Percentiles rank a stretch among this genome's conserved stretches.
phyloP scores from a whole-genome alignment of 64 coral and sea anemone species.

The Hydrozoanthus tunicans region DNA sequence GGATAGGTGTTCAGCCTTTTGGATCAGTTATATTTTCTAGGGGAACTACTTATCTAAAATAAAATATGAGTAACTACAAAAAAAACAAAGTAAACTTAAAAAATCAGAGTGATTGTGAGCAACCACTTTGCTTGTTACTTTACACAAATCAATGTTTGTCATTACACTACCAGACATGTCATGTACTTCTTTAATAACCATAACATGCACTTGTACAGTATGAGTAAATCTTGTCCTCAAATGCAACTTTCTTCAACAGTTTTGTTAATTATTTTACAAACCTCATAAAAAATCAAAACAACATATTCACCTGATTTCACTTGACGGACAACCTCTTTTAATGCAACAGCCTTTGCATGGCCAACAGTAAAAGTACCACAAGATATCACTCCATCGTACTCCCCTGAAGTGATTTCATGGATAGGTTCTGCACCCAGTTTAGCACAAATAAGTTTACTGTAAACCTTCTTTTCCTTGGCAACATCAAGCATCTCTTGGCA shows the following conservation, averaged over 20 bases:
- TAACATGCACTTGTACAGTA: too few species aligned
- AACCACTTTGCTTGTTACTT: too few species aligned
- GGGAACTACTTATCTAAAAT: too few species aligned
- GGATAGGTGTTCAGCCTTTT: too few species aligned
- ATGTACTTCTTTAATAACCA: too few species aligned
- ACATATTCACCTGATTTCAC: constrained; percentile 19
- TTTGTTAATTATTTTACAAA: neutral
- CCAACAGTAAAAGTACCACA: constrained; percentile 1
- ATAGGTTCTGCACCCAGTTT: constrained; percentile 10
- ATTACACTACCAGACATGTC: too few species aligned
- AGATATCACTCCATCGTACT: constrained; percentile 25
- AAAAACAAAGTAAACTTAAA: too few species aligned
- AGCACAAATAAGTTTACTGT: constrained; percentile 40
- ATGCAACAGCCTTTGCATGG: neutral
- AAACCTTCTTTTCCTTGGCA: constrained; percentile 26
- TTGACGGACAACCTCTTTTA: constrained; percentile 43
- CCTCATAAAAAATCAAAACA: neutral
- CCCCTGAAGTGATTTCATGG: constrained; percentile 1
- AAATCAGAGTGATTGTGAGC: too few species aligned
- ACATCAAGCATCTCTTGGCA: constrained; percentile 22
- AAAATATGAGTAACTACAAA: too few species aligned
- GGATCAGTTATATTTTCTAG: too few species aligned
- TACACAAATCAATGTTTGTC: too few species aligned
- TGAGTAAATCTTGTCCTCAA: neutral
- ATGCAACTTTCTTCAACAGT: neutral